A percentile compares a stretch with the other conserved stretches of the same genome.
Evolutionary conservation across 2,797 vertebrate species (phyloP).

Genomic region (Lophius americanus): DNA sequence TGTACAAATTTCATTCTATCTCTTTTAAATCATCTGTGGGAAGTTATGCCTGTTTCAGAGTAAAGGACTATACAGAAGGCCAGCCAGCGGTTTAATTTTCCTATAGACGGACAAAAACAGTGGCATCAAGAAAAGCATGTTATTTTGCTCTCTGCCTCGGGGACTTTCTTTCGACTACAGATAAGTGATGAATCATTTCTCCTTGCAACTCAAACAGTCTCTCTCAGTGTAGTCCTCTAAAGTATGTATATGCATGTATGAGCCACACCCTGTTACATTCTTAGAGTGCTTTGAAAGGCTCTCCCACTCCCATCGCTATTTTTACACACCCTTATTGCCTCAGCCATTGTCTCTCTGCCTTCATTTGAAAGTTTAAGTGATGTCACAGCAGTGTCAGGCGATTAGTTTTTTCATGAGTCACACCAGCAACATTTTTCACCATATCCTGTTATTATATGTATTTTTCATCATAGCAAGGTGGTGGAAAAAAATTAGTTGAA

Average conservation of each 20-base stretch:
- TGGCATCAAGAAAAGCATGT: constrained; percentile 49
- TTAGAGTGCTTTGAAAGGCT: constrained; percentile 71
- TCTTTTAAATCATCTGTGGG: constrained; percentile 34
- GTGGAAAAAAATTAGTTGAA: constrained; percentile 47
- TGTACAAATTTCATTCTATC: neutral
- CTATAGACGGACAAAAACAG: constrained; percentile 46
- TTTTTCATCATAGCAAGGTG: constrained; percentile 36
- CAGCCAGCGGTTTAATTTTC: constrained; percentile 62
- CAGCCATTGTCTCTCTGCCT: neutral
- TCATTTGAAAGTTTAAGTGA: constrained; percentile 1
- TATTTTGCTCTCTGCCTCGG: constrained; percentile 38
- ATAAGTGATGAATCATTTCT: constrained; percentile 46
- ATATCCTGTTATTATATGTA: constrained; percentile 24
- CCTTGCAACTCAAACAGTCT: constrained; percentile 15
- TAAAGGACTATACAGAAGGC: constrained; percentile 35
- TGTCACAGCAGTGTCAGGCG: constrained; percentile 32
- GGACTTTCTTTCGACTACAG: constrained; percentile 28
- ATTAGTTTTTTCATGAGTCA: constrained; percentile 28
- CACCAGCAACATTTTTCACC: constrained; percentile 37
- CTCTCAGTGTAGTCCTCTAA: constrained; percentile 16
- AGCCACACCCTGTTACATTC: constrained; percentile 78
- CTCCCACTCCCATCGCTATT: constrained; percentile 30
- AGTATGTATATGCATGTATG: constrained; percentile 9
- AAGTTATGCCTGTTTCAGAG: constrained; percentile 50
- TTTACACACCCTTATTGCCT: constrained; percentile 18